These are phyloP conservation scores for Nycticryphes semicollaris DNA, from an alignment of 2,113 vertebrate genomes.

Conservation along the genomic window DNA sequence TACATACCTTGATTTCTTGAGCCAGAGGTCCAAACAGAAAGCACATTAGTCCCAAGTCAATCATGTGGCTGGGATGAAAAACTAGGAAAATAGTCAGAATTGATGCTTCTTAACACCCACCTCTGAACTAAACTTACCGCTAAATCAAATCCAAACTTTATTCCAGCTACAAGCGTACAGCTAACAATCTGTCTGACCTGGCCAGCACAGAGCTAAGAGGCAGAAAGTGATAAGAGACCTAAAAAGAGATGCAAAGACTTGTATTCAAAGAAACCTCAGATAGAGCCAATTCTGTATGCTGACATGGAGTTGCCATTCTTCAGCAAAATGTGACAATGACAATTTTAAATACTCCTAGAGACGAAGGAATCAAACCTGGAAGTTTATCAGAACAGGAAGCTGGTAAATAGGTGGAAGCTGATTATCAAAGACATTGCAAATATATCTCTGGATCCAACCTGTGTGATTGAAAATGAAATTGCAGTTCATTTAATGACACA, in stretches of 20 bases:
- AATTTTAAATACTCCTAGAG: background rate
- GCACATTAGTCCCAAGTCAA: background rate
- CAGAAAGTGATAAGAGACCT: background rate
- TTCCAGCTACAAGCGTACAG: background rate
- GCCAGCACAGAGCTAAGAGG: background rate
- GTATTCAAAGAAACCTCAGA: background rate
- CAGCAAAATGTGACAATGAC: background rate
- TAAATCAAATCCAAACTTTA: background rate
- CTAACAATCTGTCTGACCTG: background rate
- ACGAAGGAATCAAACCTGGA: background rate
- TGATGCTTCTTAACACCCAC: background rate
- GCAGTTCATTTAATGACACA: background rate
- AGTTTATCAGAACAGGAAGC: background rate
- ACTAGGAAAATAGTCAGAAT: background rate
- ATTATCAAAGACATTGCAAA: background rate
- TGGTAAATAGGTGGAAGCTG: background rate
- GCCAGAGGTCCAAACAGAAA: background rate
- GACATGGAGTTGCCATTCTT: background rate
- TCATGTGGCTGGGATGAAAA: background rate
- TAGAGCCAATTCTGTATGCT: background rate
- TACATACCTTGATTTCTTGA: background rate
- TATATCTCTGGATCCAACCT: background rate
- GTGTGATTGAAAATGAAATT: background rate
- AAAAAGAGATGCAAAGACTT: background rate
- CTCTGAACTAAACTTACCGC: background rate